Conservation (phyloP, 1,140 invertebrate genomes). For the Zaprionus kolodkinae region DNA sequence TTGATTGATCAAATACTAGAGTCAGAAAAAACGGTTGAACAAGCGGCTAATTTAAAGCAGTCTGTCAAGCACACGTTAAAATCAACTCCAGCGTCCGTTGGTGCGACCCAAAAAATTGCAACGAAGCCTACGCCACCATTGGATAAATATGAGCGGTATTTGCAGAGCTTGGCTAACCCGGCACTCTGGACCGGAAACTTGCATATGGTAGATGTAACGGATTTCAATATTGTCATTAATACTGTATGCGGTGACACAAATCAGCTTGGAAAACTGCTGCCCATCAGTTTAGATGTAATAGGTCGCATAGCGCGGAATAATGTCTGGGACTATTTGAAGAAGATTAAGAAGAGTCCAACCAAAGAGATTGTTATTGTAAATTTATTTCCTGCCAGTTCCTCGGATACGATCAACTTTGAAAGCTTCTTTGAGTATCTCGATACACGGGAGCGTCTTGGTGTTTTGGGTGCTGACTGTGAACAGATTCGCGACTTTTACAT, state of each 20-base stretch:
- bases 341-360: constrained; percentile 93
- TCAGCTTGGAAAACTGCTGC: constrained; percentile 90
- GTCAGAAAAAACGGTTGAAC: constrained; percentile 72
- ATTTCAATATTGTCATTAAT: constrained; percentile 93
- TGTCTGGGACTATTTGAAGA: constrained; percentile 96
- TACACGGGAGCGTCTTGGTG: constrained; percentile 90
- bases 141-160: constrained; percentile 59
- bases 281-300: constrained; percentile 93
- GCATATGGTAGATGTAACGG: constrained; percentile 95
- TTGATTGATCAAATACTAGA: constrained; percentile 81
- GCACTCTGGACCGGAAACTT: constrained; percentile 94
- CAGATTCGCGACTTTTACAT: constrained; percentile 98
- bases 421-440: constrained; percentile 96
- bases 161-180: constrained; percentile 63
- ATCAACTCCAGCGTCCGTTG: background rate
- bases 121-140: background rate
- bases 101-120: constrained; percentile 8
- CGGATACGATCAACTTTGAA: constrained; percentile 93
- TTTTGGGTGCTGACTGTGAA: constrained; percentile 87
- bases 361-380: constrained; percentile 95
- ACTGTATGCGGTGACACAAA: constrained; percentile 88
- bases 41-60: constrained; percentile 71
- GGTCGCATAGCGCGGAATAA: constrained; percentile 95
- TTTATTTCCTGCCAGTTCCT: constrained; percentile 91
- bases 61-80: constrained; percentile 39